Conservation (phyloP, 1,140 invertebrate species). For the Hydropsyche tenuis region DNA sequence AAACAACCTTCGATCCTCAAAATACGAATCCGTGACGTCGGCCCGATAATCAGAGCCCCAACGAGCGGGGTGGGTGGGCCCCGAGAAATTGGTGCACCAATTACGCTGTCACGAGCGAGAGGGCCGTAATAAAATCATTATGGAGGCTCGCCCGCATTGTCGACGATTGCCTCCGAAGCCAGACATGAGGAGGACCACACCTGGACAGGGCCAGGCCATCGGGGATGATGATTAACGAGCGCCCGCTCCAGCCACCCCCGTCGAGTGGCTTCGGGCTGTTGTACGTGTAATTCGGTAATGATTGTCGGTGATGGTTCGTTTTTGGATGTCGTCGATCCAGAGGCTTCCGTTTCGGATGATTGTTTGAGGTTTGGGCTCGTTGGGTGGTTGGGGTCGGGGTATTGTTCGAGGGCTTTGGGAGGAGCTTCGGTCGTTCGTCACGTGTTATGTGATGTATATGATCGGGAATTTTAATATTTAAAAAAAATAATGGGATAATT, state of each 20-base stretch:
- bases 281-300: slow-evolving; percentile 13
- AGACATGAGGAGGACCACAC: slow-evolving; percentile 44
- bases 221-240: slow-evolving; percentile 39
- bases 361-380: background rate
- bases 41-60: background rate
- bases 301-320: background rate
- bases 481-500: no score
- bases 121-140: slow-evolving; percentile 49
- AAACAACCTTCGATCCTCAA: background rate
- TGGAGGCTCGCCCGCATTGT: slow-evolving; percentile 36
- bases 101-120: slow-evolving; percentile 49
- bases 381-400: background rate
- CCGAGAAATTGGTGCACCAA: slow-evolving; percentile 42
- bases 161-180: slow-evolving; percentile 12
- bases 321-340: background rate
- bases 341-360: background rate
- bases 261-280: background rate
- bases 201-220: slow-evolving; percentile 37
- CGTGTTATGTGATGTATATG: no score
- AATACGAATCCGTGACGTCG: background rate
- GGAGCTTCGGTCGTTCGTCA: no score
- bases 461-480: no score
- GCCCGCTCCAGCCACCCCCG: background rate
- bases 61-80: slow-evolving; percentile 21
- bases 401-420: no score